Evolutionary conservation across 30 jellyfish, hydroid and myxozoan species (phyloP).

Genomic region (Cassiopea xamachana): DNA sequence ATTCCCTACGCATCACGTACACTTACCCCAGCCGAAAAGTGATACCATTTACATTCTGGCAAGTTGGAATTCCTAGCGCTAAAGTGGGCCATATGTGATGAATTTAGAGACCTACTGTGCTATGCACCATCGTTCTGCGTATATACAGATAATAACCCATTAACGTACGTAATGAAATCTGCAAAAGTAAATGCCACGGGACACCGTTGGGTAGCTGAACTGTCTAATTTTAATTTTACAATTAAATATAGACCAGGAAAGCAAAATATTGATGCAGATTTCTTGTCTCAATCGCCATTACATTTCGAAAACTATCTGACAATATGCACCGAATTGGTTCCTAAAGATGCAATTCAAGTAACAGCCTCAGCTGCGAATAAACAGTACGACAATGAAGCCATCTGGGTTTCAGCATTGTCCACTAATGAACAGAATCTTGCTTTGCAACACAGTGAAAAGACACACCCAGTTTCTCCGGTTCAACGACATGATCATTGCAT

Average conservation of each 20-base stretch:
- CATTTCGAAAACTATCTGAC: constrained; percentile 26
- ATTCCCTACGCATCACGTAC: constrained; percentile 36
- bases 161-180: constrained; percentile 24
- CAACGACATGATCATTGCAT: constrained; percentile 28
- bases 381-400: neutral
- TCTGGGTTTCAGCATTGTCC: constrained; percentile 24
- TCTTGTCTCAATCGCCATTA: constrained; percentile 51
- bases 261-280: constrained; percentile 52
- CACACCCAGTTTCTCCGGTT: neutral
- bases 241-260: constrained; percentile 57
- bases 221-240: constrained; percentile 36
- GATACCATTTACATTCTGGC: constrained; percentile 34
- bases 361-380: constrained; percentile 42
- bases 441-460: neutral
- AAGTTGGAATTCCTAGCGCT: constrained; percentile 59
- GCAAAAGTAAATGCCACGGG: constrained; percentile 71
- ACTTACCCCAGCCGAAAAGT: constrained; percentile 25
- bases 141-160: constrained; percentile 38
- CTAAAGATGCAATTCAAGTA: constrained; percentile 65
- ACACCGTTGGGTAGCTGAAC: constrained; percentile 54
- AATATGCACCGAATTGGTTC: constrained; percentile 1
- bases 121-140: constrained; percentile 47
- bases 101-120: constrained; percentile 23
- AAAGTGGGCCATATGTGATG: constrained; percentile 60
- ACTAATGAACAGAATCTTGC: constrained; percentile 4